A percentile compares a stretch with the other conserved stretches of the same genome.
These are phyloP conservation scores for Bhutanitis thaidina DNA, from an alignment of 2,888 invertebrate species.

Conservation along the genomic window DNA sequence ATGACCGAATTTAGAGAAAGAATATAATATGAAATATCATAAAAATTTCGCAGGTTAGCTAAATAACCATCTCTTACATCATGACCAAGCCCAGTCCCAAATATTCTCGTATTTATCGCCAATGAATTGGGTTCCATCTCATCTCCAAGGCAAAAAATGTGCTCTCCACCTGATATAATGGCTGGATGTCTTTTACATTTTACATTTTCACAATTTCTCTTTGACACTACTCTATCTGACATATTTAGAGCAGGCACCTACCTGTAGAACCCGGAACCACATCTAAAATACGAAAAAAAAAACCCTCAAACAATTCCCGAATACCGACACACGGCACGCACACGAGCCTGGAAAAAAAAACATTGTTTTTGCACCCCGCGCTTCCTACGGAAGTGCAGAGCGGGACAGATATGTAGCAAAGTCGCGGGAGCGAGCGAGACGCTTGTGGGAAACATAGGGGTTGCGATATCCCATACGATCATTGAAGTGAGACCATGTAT, in stretches of 20 bases:
- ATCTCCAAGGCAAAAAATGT: too few species aligned
- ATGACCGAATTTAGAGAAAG: too few species aligned
- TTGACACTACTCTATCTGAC: neutral
- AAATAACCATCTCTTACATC: too few species aligned
- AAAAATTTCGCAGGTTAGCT: too few species aligned
- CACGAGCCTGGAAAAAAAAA: slow-evolving; percentile 69
- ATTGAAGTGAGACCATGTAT: slow-evolving; percentile 59
- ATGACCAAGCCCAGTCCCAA: too few species aligned
- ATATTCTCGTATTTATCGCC: too few species aligned
- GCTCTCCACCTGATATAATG: too few species aligned
- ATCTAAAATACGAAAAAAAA: neutral
- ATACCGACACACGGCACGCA: slow-evolving; percentile 61
- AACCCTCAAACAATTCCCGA: slow-evolving; percentile 18
- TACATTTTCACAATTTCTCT: too few species aligned
- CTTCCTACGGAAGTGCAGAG: slow-evolving; percentile 69
- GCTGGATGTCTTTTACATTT: too few species aligned
- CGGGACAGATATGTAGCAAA: slow-evolving; percentile 10
- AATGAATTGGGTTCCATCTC: too few species aligned
- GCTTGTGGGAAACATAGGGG: slow-evolving; percentile 68
- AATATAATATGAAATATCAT: too few species aligned
- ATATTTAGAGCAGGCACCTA: too few species aligned
- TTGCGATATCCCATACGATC: slow-evolving; percentile 74
- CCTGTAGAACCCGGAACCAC: slow-evolving; percentile 14
- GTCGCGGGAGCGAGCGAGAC: slow-evolving; percentile 41
- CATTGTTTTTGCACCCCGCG: slow-evolving; percentile 66